Percentiles rank a stretch among this genome's conserved stretches.
Evolutionary conservation across 2,888 invertebrate genomes (phyloP).

Genomic region (Linyphia triangularis): DNA sequence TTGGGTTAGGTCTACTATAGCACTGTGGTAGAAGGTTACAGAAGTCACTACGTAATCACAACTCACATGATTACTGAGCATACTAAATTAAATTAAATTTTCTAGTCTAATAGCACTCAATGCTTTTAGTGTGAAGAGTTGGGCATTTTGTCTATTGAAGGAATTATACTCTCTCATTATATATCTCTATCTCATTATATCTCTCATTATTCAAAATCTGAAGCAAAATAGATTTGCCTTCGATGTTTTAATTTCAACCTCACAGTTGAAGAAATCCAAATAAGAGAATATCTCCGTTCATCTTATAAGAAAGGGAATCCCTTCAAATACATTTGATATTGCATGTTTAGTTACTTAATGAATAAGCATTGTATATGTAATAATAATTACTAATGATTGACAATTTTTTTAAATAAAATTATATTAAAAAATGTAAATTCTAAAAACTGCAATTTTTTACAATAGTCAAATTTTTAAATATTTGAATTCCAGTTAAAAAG

Average conservation of each 20-base stretch:
- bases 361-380: no score
- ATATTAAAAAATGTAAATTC: no score
- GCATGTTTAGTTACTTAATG: background rate
- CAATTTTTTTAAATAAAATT: no score
- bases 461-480: no score
- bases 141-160: background rate
- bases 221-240: no score
- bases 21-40: constrained; percentile 72
- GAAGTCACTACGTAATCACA: constrained; percentile 74
- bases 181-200: no score
- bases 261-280: background rate
- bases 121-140: background rate
- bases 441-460: no score
- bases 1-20: constrained; percentile 74
- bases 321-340: background rate
- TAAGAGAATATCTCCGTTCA: background rate
- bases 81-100: constrained; percentile 31
- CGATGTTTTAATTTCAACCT: no score
- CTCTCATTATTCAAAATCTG: no score
- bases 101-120: background rate
- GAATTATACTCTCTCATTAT: no score
- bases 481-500: no score
- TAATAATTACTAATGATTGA: no score
- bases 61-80: constrained; percentile 75
- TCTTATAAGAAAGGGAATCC: background rate